Conservation (phyloP, 2,888 invertebrate genomes). For the Cheilosia grossa region DNA sequence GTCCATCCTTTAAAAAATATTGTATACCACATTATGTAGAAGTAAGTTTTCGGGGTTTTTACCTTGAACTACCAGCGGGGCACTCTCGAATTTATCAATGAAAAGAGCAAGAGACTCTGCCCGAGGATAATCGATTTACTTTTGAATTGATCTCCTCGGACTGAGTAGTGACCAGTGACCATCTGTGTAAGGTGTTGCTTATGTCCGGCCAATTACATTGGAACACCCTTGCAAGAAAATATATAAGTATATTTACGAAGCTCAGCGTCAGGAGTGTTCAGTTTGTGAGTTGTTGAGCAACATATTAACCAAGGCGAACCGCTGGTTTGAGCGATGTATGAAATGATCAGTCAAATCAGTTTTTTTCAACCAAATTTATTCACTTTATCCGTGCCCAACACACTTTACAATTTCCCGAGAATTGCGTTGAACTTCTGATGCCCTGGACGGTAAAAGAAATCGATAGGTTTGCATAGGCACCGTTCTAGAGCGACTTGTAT, state of each 20-base stretch:
- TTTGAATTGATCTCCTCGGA: slow-evolving; percentile 30
- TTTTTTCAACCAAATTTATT: background rate
- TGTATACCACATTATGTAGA: background rate
- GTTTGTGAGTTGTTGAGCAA: slow-evolving; percentile 44
- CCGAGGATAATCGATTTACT: slow-evolving; percentile 51
- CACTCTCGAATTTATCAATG: slow-evolving; percentile 36
- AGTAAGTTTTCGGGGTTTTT: slow-evolving; percentile 1
- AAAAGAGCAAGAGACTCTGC: slow-evolving; percentile 18
- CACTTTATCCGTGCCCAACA: background rate
- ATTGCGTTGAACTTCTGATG: too few species aligned
- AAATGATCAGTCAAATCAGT: slow-evolving; percentile 21
- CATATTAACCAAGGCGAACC: slow-evolving; percentile 55
- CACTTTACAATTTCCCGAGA: too few species aligned
- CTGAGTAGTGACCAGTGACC: slow-evolving; percentile 7
- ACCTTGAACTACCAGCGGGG: slow-evolving; percentile 54
- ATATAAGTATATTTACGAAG: background rate
- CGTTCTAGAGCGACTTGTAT: too few species aligned
- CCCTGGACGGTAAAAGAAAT: too few species aligned
- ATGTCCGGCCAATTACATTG: slow-evolving; percentile 28
- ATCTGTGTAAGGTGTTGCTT: slow-evolving; percentile 50
- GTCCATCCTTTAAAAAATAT: slow-evolving; percentile 13
- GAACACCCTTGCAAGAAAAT: slow-evolving; percentile 42
- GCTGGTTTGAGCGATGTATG: slow-evolving; percentile 7
- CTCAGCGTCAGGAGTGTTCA: slow-evolving; percentile 7
- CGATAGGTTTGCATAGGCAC: too few species aligned